A percentile compares a stretch with the other conserved stretches of the same genome.
Evolutionary conservation across 2,888 invertebrate species (phyloP).

Genomic region (Vesta saturnalis): DNA sequence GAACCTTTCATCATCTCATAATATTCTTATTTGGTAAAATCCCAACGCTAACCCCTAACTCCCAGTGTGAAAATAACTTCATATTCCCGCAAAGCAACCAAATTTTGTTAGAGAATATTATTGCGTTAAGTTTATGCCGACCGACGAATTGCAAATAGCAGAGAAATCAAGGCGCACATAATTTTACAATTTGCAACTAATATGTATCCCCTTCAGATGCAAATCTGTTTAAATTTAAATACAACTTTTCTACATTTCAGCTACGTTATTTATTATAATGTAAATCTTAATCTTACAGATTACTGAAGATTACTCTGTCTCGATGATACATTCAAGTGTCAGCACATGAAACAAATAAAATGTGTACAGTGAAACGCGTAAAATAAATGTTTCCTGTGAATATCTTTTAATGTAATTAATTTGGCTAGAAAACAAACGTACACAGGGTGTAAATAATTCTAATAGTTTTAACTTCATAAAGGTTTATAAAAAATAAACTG

Average conservation of each 20-base stretch:
- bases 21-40: not conserved
- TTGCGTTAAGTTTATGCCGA: not conserved
- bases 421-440: too few species aligned
- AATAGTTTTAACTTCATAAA: too few species aligned
- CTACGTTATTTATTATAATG: not conserved
- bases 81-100: not conserved
- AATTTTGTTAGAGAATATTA: not conserved
- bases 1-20: not conserved
- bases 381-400: slow-evolving; percentile 6
- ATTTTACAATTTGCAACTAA: not conserved
- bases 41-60: not conserved
- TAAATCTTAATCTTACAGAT: not conserved
- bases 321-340: slow-evolving; percentile 5
- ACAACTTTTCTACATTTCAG: not conserved
- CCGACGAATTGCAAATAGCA: not conserved
- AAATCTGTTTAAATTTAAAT: not conserved
- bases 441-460: too few species aligned
- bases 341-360: slow-evolving; percentile 1
- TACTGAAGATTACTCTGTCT: slow-evolving; percentile 1
- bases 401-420: not conserved
- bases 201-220: not conserved
- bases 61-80: slow-evolving; percentile 1
- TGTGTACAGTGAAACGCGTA: not conserved
- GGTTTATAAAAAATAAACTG: too few species aligned
- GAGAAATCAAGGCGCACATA: not conserved